These are phyloP conservation scores for Oxystoma pomonae DNA, from an alignment of 2,888 invertebrate genomes.

Conservation along the genomic window DNA sequence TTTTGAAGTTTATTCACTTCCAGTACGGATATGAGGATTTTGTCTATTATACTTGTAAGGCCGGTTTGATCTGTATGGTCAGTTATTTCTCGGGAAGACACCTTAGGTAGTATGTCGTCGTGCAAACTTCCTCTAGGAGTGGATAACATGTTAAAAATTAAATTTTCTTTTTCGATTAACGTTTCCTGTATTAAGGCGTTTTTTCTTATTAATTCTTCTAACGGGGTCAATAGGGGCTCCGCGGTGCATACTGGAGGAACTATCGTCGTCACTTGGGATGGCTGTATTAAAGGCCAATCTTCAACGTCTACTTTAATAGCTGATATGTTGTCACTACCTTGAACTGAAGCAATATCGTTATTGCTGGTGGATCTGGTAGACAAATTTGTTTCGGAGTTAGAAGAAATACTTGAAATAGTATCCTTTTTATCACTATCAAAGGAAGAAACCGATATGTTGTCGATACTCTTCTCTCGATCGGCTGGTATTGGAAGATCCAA, in stretches of 20 bases:
- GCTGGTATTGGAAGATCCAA: neutral
- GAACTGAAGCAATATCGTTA: slow-evolving; percentile 27
- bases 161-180: slow-evolving; percentile 66
- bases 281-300: slow-evolving; percentile 61
- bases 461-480: neutral
- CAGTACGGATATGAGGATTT: slow-evolving; percentile 62
- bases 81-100: slow-evolving; percentile 45
- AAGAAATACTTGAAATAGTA: neutral
- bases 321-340: slow-evolving; percentile 45
- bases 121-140: slow-evolving; percentile 68
- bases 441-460: neutral
- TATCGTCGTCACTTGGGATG: slow-evolving; percentile 69
- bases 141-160: slow-evolving; percentile 73
- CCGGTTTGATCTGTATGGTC: slow-evolving; percentile 45
- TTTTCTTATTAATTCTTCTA: slow-evolving; percentile 72
- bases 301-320: slow-evolving; percentile 55
- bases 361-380: slow-evolving; percentile 11
- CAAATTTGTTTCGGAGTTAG: neutral
- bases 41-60: slow-evolving; percentile 53
- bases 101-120: slow-evolving; percentile 34
- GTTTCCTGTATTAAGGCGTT: slow-evolving; percentile 67
- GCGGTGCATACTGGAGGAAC: slow-evolving; percentile 70
- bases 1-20: slow-evolving; percentile 54
- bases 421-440: neutral
- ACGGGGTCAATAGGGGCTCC: slow-evolving; percentile 72